Percentiles rank a stretch among this genome's conserved stretches.
Conservation (phyloP, 2,888 invertebrate genomes). For the Amiota communis region DNA sequence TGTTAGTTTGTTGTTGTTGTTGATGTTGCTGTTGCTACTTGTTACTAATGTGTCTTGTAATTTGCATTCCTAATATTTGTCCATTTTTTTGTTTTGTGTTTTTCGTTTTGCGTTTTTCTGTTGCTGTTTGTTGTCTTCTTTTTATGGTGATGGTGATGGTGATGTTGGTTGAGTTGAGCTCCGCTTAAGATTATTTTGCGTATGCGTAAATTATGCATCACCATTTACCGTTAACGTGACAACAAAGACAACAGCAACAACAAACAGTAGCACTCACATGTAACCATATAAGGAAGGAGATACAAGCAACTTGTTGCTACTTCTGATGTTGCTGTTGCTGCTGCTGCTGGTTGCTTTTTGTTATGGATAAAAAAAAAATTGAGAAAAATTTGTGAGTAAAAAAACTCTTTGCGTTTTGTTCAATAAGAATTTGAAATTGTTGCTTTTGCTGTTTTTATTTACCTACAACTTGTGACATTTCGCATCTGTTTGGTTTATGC, state of each 20-base stretch:
- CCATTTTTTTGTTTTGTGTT: constrained; percentile 25
- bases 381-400: background rate
- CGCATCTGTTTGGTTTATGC: background rate
- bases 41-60: constrained; percentile 44
- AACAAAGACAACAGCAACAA: constrained; percentile 40
- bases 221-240: constrained; percentile 60
- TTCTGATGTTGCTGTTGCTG: too few species aligned
- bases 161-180: background rate
- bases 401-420: background rate
- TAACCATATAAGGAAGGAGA: background rate
- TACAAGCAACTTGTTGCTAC: too few species aligned
- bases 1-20: constrained; percentile 23
- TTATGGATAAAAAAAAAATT: too few species aligned
- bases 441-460: background rate
- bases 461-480: constrained; percentile 19
- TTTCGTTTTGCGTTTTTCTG: too few species aligned
- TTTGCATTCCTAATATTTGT: constrained; percentile 44
- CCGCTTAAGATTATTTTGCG: constrained; percentile 37
- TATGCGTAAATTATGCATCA: constrained; percentile 64
- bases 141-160: background rate
- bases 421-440: too few species aligned
- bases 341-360: too few species aligned
- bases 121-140: too few species aligned
- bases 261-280: constrained; percentile 28
- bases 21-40: background rate